phyloP scores from a whole-genome alignment of 2,797 vertebrate genomes.

The Acipenser ruthenus region DNA sequence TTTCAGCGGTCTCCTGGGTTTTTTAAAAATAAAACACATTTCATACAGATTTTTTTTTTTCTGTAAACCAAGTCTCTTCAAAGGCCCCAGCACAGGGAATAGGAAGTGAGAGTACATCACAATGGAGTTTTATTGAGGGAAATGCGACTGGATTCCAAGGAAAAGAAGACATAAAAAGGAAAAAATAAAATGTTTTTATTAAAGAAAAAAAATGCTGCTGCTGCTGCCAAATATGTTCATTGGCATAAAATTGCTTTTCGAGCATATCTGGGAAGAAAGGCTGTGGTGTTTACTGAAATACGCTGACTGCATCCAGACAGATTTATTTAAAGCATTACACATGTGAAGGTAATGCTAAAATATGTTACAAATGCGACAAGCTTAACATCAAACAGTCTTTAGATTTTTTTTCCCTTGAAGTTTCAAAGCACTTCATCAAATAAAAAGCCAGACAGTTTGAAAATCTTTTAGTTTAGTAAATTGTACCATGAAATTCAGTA shows the following conservation, averaged over 20 bases:
- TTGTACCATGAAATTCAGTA: too few species aligned
- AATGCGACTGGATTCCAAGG: neutral
- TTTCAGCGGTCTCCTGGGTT: too few species aligned
- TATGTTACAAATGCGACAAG: conserved; percentile 7
- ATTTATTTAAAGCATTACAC: conserved; percentile 10
- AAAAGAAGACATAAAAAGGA: neutral
- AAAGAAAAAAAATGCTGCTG: conserved; percentile 9
- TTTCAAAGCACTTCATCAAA: neutral
- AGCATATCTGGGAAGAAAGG: conserved; percentile 2
- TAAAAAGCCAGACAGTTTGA: neutral
- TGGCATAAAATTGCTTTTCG: conserved; percentile 12
- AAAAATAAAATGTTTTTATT: conserved; percentile 8
- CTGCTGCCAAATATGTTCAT: conserved; percentile 7
- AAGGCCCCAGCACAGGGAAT: too few species aligned
- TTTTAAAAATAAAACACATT: too few species aligned
- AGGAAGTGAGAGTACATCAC: too few species aligned
- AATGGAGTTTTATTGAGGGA: too few species aligned
- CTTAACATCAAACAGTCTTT: neutral
- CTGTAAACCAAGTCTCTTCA: too few species aligned
- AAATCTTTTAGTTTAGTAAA: too few species aligned
- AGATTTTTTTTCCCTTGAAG: neutral
- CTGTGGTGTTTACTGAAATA: neutral
- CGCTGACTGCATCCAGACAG: conserved; percentile 7
- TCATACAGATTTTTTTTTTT: too few species aligned
- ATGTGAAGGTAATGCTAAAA: conserved; percentile 7